phyloP scores from a whole-genome alignment of 2,113 vertebrate genomes.

The Nestor notabilis region DNA sequence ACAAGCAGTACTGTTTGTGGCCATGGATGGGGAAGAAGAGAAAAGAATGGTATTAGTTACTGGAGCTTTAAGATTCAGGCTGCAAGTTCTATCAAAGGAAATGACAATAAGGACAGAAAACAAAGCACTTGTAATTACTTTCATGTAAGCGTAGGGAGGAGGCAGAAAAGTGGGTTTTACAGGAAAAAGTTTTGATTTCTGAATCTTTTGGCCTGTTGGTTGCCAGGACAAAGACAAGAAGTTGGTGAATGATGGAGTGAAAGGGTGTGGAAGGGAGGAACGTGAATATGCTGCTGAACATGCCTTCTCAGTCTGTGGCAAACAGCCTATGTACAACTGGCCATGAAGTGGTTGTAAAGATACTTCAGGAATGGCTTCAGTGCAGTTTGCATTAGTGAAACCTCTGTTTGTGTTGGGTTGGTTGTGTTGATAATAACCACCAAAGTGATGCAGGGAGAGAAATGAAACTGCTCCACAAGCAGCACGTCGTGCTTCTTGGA shows the following conservation, averaged over 20 bases:
- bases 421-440: not conserved
- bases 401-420: not conserved
- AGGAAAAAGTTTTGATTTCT: not conserved
- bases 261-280: not conserved
- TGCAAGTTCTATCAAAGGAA: constrained; percentile 27
- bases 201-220: not conserved
- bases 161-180: not conserved
- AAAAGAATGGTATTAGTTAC: not conserved
- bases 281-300: not conserved
- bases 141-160: not conserved
- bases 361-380: not conserved
- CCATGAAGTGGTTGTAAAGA: not conserved
- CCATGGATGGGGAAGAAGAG: not conserved
- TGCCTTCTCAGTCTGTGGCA: not conserved
- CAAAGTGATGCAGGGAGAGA: not conserved
- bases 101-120: not conserved
- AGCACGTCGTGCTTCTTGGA: not conserved
- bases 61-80: not conserved
- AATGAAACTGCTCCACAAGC: not conserved
- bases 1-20: not conserved
- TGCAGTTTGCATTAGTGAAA: not conserved
- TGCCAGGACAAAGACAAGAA: not conserved
- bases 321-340: fast-evolving
- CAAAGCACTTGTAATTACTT: constrained; percentile 5
- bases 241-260: not conserved